phyloP scores from a whole-genome alignment of 2,113 vertebrate genomes.

The Poeciliopsis occidentalis region DNA sequence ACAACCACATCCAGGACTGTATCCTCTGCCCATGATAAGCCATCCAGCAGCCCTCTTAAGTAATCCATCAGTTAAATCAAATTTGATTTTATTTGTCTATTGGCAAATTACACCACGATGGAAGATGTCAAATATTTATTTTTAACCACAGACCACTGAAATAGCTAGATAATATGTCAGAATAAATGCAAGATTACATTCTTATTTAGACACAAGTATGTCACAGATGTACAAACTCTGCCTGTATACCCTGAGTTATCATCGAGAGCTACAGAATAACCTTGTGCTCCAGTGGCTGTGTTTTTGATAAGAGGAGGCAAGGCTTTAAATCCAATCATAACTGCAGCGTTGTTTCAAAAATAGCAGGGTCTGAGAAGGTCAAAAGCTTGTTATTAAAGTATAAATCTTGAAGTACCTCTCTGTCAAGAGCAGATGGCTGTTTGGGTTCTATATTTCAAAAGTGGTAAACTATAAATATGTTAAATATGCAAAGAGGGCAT shows the following conservation, averaged over 20 bases:
- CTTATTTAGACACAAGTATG: not conserved
- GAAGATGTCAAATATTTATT: too few species aligned
- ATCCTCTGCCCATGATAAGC: too few species aligned
- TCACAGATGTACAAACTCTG: not conserved
- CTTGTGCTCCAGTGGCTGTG: not conserved
- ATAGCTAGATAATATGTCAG: too few species aligned
- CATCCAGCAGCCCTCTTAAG: too few species aligned
- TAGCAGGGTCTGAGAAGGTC: constrained; percentile 12
- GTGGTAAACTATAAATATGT: not conserved
- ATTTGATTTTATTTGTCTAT: too few species aligned
- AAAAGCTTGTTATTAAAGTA: constrained; percentile 12
- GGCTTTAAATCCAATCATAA: constrained; percentile 28
- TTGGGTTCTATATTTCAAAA: not conserved
- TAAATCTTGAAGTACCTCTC: constrained; percentile 21
- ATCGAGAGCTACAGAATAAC: not conserved
- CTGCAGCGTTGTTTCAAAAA: not conserved
- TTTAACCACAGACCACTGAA: too few species aligned
- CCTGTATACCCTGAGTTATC: not conserved
- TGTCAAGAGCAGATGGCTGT: constrained; percentile 2
- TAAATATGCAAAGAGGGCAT: not conserved
- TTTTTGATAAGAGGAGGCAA: constrained; percentile 17
- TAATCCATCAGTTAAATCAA: too few species aligned
- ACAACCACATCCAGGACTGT: too few species aligned
- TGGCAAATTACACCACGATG: too few species aligned
- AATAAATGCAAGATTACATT: not conserved